phyloP scores from a whole-genome alignment of 2,888 invertebrate genomes.

The Acanthosepion pharaonis region DNA sequence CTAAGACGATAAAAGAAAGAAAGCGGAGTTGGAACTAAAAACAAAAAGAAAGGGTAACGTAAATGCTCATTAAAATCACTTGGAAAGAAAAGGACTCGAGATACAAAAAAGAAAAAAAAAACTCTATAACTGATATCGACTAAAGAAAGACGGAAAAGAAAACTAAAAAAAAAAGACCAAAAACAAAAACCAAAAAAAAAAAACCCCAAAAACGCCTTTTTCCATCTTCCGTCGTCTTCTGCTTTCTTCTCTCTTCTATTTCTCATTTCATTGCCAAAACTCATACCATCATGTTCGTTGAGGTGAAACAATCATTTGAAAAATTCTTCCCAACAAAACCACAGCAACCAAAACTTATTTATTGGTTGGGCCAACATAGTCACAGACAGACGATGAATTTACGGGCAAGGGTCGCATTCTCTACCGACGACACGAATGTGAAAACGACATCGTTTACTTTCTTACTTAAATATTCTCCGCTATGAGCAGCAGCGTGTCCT shows the following conservation, averaged over 20 bases:
- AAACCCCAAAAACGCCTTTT: neutral
- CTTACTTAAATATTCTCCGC: neutral
- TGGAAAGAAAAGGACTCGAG: too few relatives aligned
- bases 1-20: too few relatives aligned
- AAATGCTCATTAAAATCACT: too few relatives aligned
- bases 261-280: neutral
- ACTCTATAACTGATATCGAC: neutral
- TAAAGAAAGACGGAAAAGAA: neutral
- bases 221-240: neutral
- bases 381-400: neutral
- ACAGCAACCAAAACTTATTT: neutral
- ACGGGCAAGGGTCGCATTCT: slow-evolving; percentile 18
- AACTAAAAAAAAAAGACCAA: neutral
- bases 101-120: neutral
- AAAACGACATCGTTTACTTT: neutral
- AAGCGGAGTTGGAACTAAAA: neutral
- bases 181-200: too few relatives aligned
- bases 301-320: neutral
- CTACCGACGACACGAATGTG: neutral
- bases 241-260: neutral
- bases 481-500: neutral
- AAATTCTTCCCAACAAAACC: neutral
- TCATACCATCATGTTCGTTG: neutral
- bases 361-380: neutral
- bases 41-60: neutral